A percentile compares a stretch with the other conserved stretches of the same genome.
phyloP scores from a whole-genome alignment of 1,140 invertebrate genomes.

The Drosophila simulans region DNA sequence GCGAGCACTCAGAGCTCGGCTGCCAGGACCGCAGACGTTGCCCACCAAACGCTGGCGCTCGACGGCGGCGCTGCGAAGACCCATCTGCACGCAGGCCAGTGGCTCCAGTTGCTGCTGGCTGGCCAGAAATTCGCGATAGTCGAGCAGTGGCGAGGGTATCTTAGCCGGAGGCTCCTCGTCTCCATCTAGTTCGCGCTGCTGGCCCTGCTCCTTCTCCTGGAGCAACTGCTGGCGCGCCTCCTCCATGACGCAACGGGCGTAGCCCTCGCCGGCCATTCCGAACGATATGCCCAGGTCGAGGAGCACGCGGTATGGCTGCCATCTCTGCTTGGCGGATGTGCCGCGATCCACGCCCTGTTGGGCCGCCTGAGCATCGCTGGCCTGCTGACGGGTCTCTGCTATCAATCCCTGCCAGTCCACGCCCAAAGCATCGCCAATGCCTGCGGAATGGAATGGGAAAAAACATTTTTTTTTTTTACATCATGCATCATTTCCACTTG shows the following conservation, averaged over 20 bases:
- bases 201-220: conserved; percentile 49
- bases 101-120: conserved; percentile 84
- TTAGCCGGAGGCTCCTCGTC: conserved; percentile 5
- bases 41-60: conserved; percentile 85
- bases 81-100: conserved; percentile 87
- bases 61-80: conserved; percentile 80
- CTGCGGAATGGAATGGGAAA: conserved; percentile 67
- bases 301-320: conserved; percentile 90
- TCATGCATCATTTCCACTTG: no score
- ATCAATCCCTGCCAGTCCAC: conserved; percentile 96
- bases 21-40: conserved; percentile 85
- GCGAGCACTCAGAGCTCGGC: conserved; percentile 88
- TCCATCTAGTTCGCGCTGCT: conserved; percentile 22
- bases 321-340: conserved; percentile 89
- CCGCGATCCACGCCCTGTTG: conserved; percentile 80
- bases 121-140: conserved; percentile 62
- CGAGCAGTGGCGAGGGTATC: conserved; percentile 13
- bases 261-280: conserved; percentile 88
- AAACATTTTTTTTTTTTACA: no score
- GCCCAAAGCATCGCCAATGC: conserved; percentile 94
- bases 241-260: conserved; percentile 86
- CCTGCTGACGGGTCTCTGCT: conserved; percentile 89
- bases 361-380: conserved; percentile 78
- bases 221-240: conserved; percentile 69
- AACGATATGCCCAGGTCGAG: conserved; percentile 90